Base-by-base conservation (phyloP, 2,797 vertebrate genomes). In the Myiothlypis chrysogaster region DNA sequence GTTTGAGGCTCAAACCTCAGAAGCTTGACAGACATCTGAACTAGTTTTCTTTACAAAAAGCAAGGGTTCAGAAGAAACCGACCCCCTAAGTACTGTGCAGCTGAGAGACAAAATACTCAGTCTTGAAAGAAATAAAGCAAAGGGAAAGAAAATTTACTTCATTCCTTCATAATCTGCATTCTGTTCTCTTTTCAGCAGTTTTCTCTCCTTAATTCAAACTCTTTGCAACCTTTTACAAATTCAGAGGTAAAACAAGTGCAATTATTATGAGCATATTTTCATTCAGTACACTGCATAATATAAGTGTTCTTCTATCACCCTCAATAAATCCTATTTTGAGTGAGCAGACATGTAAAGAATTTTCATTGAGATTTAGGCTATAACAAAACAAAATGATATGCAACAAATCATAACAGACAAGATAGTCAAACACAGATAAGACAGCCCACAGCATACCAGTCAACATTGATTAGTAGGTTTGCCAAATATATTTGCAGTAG, bases 341-440 rank as follows among this genome's bases (percentile, higher is more conserved):
- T 73, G 34, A 92, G 65, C 56, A 79, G 86, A 83, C 75, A 95
- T 17, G 61, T 79, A 90, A 96, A 85, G 90, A 94, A 95, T 94
- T 93, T 90, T 86, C 80, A 89, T 52, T 18, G 9, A 94, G 83
- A 94, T 92, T 87, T 91, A 80, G 83, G 46, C 55, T 77, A 34
- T 93, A 95, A 83, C 63, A 91, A 93, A 96, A 78, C 88, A 94
- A 94, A 95, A 93, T 91, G 37, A 80, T 87, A 90, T 59, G 70
- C 57, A 76, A 87, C 73, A 97, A 96, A 95, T 90, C 84, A 75
- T 68, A 93, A 80, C 3, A 1, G 94, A 95, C 87, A 94, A 95
- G 79, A 76, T 78, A 95, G 87, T 88, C 93, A 96, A 96, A 91
- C 82, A 91, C 8, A 89, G 93, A 89, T 89, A 93, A 90, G 71